These are phyloP conservation scores for Pelobates fuscus DNA, from an alignment of 2,113 vertebrate genomes.

Conservation along the genomic window DNA sequence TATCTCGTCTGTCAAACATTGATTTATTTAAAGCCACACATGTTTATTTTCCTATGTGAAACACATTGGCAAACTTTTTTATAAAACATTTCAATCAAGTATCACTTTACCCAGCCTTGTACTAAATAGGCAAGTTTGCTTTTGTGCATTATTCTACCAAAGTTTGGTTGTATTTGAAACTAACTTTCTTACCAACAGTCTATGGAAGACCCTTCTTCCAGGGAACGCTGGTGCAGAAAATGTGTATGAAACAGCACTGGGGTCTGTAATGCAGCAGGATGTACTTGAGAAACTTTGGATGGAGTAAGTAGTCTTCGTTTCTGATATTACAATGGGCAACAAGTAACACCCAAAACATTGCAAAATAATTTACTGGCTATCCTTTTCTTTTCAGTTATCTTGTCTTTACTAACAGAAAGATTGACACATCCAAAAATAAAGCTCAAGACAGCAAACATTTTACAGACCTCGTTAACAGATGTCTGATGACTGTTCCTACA, in stretches of 20 bases:
- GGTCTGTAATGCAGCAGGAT: constrained; percentile 77
- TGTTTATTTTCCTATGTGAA: too few species aligned
- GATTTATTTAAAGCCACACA: not conserved
- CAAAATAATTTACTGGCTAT: constrained; percentile 49
- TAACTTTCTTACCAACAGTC: too few species aligned
- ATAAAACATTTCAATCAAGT: too few species aligned
- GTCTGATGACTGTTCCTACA: constrained; percentile 86
- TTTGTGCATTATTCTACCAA: too few species aligned
- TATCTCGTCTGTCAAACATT: not conserved
- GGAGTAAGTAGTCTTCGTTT: constrained; percentile 79
- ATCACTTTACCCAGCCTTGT: too few species aligned
- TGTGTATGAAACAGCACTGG: constrained; percentile 89
- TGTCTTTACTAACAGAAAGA: constrained; percentile 83
- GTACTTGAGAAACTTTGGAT: constrained; percentile 89
- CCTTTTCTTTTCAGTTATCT: constrained; percentile 82
- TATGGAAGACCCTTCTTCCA: constrained; percentile 84
- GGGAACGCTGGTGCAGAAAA: constrained; percentile 76
- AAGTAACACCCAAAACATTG: constrained; percentile 27
- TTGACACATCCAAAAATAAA: constrained; percentile 68
- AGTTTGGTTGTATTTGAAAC: too few species aligned
- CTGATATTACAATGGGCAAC: not conserved
- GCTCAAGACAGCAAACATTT: constrained; percentile 79
- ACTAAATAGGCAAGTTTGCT: too few species aligned
- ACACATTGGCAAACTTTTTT: too few species aligned
- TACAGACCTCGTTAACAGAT: constrained; percentile 89